Evolutionary conservation across 2,797 vertebrate genomes (phyloP), one percentile per base, ranked within the genome.

Genomic region (Bufotes viridis): DNA sequence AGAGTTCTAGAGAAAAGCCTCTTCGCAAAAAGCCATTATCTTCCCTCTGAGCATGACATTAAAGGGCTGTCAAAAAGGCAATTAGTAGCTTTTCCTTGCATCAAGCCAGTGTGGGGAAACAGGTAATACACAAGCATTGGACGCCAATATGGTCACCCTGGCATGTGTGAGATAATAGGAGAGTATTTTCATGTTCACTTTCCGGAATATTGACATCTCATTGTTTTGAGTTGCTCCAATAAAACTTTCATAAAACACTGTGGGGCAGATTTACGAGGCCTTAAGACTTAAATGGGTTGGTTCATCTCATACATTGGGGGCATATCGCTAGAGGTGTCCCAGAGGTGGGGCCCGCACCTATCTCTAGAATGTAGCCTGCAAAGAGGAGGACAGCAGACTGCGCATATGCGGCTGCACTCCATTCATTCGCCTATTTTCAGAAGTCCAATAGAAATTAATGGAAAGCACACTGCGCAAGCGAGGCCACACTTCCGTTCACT

Each of bases 31-130:
- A 69, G 18, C 87, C 72, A 83, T 87, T 87, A 78, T 84, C 75
- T 84, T n/a, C 42, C 57, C 53, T 58, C 70, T 26, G 75, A 58
- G 61, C 26, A 3, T 80, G 26, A 49, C 29, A 55, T 42, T 57
- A 87, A 80, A 87, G 67, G 34, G n/a, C 76, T 76, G 26, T 51
- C 75, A 51, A 51, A 80, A 22, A 26, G 42, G 61, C 78, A 85
- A 82, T 88, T 85, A 90, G 84, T 34, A 58, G 60, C 11, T 60
- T 49, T 57, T 15, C 13, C 78, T 12, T 61, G n/a, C 82, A 81
- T 26, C 24, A 76, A 85, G 51, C 55, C 6, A 22, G 70, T 42
- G 24, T 53, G 57, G 3, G 26, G 55, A 81, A 74, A 53, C n/a
- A 55, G 81, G n/a, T 17, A 87, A n/a, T 58, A n/a, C 29, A 53